A percentile compares a stretch with the other conserved stretches of the same genome.
Conservation (phyloP, 2,888 invertebrate species). For the Sarcophaga caerulescens region DNA sequence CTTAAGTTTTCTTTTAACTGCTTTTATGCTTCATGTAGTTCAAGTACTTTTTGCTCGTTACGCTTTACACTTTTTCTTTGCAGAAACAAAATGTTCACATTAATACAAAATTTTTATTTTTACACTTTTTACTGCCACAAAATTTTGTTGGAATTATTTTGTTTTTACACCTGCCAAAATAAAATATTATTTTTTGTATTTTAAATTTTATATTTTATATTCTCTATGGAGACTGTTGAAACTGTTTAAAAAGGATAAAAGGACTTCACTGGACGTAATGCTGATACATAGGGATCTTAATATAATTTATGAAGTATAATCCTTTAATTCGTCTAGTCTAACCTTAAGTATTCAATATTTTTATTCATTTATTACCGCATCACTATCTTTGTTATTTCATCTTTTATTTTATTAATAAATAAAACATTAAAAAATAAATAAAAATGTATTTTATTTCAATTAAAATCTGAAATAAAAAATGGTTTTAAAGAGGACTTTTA, state of each 20-base stretch:
- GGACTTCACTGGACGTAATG: no score
- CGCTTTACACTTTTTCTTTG: not conserved
- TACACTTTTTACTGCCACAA: not conserved
- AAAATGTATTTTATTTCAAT: no score
- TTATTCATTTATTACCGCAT: not conserved
- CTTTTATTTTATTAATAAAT: no score
- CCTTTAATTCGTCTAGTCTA: no score
- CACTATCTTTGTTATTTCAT: not conserved
- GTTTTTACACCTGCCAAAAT: not conserved
- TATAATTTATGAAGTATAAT: no score
- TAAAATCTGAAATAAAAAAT: no score
- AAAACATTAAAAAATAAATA: no score
- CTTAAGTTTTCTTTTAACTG: conserved; percentile 26
- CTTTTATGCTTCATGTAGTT: conserved; percentile 34
- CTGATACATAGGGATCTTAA: no score
- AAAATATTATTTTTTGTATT: not conserved
- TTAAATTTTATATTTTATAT: not conserved
- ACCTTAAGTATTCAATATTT: no score
- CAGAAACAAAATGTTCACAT: not conserved
- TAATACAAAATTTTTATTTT: not conserved
- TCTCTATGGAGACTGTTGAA: not conserved
- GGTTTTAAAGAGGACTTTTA: no score
- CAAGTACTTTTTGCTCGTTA: conserved; percentile 14
- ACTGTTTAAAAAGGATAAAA: not conserved
- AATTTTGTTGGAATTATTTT: not conserved